Evolutionary conservation across 2,888 invertebrate species (phyloP).

Genomic region (Theretra japonica): DNA sequence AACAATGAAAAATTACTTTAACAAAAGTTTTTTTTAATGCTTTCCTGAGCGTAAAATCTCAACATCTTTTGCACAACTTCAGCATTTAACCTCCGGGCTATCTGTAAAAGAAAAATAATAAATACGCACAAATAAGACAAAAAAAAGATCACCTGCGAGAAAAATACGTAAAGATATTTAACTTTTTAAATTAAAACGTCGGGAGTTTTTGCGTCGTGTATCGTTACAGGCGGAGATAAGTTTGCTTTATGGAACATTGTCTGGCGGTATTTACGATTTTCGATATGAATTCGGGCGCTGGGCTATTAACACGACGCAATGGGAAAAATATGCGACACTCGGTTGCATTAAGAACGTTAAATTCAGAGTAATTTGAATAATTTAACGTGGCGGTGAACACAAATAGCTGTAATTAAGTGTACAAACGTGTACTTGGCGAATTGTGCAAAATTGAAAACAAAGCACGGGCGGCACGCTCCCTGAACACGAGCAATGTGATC

Average conservation of each 20-base stretch:
- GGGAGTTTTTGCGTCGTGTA: conserved; percentile 45
- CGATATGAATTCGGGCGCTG: conserved; percentile 72
- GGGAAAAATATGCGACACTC: conserved; percentile 72
- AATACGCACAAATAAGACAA: conserved; percentile 7
- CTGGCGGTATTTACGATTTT: conserved; percentile 67
- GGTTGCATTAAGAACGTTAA: conserved; percentile 75
- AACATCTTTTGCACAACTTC: neutral
- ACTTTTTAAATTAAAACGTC: conserved; percentile 27
- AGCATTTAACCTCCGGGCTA: conserved; percentile 16
- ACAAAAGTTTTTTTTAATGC: conserved; percentile 23
- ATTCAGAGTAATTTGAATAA: conserved; percentile 77
- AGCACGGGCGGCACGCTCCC: conserved; percentile 44
- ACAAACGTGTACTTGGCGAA: conserved; percentile 57
- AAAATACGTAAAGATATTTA: conserved; percentile 16
- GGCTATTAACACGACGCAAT: conserved; percentile 69
- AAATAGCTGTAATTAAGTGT: conserved; percentile 76
- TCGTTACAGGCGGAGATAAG: conserved; percentile 66
- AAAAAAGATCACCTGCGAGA: conserved; percentile 10
- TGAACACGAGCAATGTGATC: conserved; percentile 48
- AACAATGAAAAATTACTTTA: conserved; percentile 23
- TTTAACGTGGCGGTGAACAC: conserved; percentile 77
- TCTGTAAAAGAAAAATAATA: conserved; percentile 11
- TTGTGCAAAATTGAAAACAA: conserved; percentile 49
- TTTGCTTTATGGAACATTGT: conserved; percentile 72
- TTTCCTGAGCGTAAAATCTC: conserved; percentile 16